Conservation (phyloP, 2,113 vertebrate genomes). For the Nasalis larvatus region DNA sequence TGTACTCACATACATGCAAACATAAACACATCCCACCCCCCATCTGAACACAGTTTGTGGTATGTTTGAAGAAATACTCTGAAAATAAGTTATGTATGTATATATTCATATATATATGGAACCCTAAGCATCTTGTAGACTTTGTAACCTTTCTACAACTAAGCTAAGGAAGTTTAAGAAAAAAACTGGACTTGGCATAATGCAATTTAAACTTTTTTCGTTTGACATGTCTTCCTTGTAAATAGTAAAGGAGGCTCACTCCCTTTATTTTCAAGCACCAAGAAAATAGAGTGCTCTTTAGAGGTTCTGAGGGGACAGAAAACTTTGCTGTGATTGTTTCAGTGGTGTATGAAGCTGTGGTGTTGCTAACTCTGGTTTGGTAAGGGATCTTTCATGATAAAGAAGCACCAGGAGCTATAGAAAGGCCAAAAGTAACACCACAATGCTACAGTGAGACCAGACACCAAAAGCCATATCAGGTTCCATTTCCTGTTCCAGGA, state of each 20-base stretch:
- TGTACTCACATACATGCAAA: background rate
- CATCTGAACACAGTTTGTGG: background rate
- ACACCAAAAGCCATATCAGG: background rate
- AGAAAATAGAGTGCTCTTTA: background rate
- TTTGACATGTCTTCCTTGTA: background rate
- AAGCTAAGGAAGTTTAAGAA: background rate
- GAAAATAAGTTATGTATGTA: background rate
- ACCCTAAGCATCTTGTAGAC: background rate
- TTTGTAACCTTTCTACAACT: background rate
- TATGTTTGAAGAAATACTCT: background rate
- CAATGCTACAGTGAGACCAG: background rate
- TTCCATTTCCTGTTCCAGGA: background rate
- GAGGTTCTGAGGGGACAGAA: background rate
- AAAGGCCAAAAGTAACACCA: background rate
- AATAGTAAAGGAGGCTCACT: background rate
- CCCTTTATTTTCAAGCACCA: background rate
- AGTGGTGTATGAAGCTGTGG: background rate
- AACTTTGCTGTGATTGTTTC: background rate
- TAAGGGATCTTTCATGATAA: background rate
- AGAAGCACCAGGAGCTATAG: background rate
- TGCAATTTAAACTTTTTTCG: background rate
- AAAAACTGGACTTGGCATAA: background rate
- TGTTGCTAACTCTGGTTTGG: rapidly evolving
- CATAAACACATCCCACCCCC: rapidly evolving
- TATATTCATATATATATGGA: background rate